Evolutionary conservation across 2,113 vertebrate species (phyloP).

Genomic region (Ia io): DNA sequence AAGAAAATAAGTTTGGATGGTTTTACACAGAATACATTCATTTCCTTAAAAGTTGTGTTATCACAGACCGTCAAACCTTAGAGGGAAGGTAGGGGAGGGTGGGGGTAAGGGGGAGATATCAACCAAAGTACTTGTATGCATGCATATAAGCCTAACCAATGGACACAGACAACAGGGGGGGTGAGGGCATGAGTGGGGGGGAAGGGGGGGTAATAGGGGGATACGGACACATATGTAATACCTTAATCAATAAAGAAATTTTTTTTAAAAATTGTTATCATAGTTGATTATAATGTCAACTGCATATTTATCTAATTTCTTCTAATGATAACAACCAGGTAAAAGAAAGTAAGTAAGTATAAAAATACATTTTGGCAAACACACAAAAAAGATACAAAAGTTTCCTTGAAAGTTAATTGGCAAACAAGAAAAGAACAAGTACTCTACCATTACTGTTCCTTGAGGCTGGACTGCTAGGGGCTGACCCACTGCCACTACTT

Average conservation of each 20-base stretch:
- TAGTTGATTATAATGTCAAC: neutral
- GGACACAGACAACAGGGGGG: too few relatives aligned
- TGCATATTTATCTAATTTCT: neutral
- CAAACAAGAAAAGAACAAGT: neutral
- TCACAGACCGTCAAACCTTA: neutral
- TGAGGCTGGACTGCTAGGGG: constrained; percentile 95
- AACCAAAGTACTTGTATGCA: too few relatives aligned
- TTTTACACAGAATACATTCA: constrained; percentile 33
- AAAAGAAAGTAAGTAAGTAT: neutral
- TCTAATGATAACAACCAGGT: neutral
- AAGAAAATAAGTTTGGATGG: neutral
- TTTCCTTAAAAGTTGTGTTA: constrained; percentile 30
- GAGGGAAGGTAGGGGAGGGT: too few relatives aligned
- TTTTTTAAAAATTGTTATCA: constrained; percentile 5
- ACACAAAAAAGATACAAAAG: neutral
- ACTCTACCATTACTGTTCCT: constrained; percentile 97
- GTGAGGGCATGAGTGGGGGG: too few relatives aligned
- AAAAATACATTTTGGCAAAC: constrained; percentile 12
- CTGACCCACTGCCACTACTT: constrained; percentile 98
- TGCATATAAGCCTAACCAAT: too few relatives aligned
- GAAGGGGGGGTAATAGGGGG: too few relatives aligned
- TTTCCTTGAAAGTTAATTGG: neutral
- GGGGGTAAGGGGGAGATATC: too few relatives aligned
- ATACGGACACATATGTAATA: too few relatives aligned
- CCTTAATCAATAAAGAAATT: too few relatives aligned